Evolutionary conservation across 2,113 vertebrate genomes (phyloP).

Genomic region (Oophaga pumilio): DNA sequence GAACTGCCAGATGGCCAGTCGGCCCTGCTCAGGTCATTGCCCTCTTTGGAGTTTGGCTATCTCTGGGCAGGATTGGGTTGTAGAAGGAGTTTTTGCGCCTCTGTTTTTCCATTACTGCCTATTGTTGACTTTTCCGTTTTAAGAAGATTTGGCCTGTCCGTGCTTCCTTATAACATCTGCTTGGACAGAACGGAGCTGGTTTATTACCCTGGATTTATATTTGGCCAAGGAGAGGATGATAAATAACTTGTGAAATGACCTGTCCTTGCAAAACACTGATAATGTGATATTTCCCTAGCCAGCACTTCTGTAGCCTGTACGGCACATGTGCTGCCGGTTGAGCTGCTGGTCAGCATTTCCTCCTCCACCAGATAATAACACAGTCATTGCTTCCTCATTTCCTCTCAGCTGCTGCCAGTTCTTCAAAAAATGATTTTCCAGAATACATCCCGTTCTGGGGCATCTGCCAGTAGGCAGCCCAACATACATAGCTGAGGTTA

Average conservation of each 20-base stretch:
- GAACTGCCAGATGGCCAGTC: too few relatives aligned
- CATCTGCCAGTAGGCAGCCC: slow-evolving; percentile 11
- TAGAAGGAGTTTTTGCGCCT: background rate
- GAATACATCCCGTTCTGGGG: slow-evolving; percentile 34
- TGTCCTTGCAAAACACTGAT: slow-evolving; percentile 42
- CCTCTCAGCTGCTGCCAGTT: slow-evolving; percentile 20
- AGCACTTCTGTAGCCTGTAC: slow-evolving; percentile 32
- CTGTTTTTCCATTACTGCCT: background rate
- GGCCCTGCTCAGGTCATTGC: background rate
- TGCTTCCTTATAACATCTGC: background rate
- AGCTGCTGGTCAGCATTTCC: slow-evolving; percentile 48
- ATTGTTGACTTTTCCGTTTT: slow-evolving; percentile 11
- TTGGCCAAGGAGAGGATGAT: slow-evolving; percentile 26
- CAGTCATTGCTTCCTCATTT: slow-evolving; percentile 37
- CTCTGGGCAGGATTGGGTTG: background rate
- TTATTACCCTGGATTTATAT: slow-evolving; percentile 6
- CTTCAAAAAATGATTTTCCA: slow-evolving; percentile 15
- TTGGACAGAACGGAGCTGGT: background rate
- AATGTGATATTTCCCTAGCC: slow-evolving; percentile 31
- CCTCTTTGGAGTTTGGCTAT: background rate
- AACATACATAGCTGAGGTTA: background rate
- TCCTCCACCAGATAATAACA: slow-evolving; percentile 15
- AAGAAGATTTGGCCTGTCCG: background rate
- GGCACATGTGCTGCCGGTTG: background rate
- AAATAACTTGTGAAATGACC: slow-evolving; percentile 33